Base-by-base conservation (phyloP, 1,140 invertebrate genomes). In the Drosophila saltans region DNA sequence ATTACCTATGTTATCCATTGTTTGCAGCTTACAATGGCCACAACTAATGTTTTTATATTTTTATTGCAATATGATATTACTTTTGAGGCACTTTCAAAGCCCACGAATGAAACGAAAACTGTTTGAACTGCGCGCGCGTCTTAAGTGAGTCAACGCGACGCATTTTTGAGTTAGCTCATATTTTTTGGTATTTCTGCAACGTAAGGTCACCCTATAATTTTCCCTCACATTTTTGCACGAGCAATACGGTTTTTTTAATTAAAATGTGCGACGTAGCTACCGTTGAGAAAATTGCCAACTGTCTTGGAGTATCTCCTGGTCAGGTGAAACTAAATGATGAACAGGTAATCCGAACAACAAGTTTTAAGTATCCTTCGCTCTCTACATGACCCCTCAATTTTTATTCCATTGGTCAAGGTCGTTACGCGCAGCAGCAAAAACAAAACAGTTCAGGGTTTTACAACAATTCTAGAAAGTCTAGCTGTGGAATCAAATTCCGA, bases 401-500 rank as follows among this genome's bases (percentile, higher is more conserved):
- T 66, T 64, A 59, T 75, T 64, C 48, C 73, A 63, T 90, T 88
- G 71, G 26, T 77, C 69, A 84, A 92, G 91, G 81, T 92, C 72
- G 80, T 92, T 60, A 90, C 84, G 16, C 85, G 91, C 52, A 91
- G 70, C 5, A 74, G 48, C 39, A 74, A 89, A 8, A 91, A 88
- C 52, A 89, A 92, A 82, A 76, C 84, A 1, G 75, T 93, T 6
- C 71, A 92, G 43, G 94, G 94, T 11, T 94, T 94, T 72, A 91
- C 92, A 62, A 94, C 93, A 2, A 93, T 94, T 59, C 80, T 94
- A 33, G 92, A 93, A 72, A 81, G 77, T 7, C 73, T 94, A 11
- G 86, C 91, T 2, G 88, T 75, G 1, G 91, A 84, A 65, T 94
- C 93, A 0, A 93, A 93, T 64, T 90, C 90, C 10, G 83, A 92